Percentiles rank a stretch among this genome's conserved stretches.
These are phyloP conservation scores for Regulus satrapa DNA, from an alignment of 2,113 vertebrate genomes.

Conservation along the genomic window DNA sequence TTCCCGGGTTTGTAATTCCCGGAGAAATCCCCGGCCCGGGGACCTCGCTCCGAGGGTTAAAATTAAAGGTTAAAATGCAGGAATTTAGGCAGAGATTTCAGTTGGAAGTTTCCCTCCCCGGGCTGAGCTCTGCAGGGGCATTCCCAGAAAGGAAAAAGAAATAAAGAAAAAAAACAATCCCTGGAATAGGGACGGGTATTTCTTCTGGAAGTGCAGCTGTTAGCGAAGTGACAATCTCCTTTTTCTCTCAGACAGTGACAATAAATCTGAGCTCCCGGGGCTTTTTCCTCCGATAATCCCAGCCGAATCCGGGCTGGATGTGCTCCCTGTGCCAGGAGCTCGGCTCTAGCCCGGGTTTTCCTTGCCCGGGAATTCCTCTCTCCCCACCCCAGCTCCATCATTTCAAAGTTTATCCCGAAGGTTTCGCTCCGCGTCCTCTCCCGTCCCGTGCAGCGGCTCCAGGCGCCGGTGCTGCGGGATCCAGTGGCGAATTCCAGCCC, in stretches of 20 bases:
- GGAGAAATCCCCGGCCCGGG: fast-evolving
- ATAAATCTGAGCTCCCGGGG: not conserved
- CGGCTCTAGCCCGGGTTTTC: not conserved
- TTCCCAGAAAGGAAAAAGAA: not conserved
- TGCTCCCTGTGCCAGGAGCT: not conserved
- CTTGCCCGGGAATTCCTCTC: not conserved
- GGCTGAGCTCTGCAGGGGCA: not conserved
- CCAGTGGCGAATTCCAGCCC: not conserved
- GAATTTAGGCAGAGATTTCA: not conserved
- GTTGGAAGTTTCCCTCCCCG: not conserved
- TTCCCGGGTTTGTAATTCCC: fast-evolving
- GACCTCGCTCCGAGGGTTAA: fast-evolving
- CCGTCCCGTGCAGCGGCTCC: not conserved
- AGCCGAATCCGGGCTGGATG: not conserved
- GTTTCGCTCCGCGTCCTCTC: not conserved
- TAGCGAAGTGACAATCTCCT: not conserved
- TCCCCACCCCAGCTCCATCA: not conserved
- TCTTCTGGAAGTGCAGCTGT: not conserved
- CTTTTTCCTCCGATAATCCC: not conserved
- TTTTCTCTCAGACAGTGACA: not conserved
- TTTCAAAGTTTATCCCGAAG: not conserved
- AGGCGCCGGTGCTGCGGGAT: not conserved
- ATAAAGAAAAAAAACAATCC: not conserved
- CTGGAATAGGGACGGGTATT: not conserved
- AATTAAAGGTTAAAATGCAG: not conserved